Conservation (phyloP, 2,113 vertebrate species). For the Cinclus cinclus region DNA sequence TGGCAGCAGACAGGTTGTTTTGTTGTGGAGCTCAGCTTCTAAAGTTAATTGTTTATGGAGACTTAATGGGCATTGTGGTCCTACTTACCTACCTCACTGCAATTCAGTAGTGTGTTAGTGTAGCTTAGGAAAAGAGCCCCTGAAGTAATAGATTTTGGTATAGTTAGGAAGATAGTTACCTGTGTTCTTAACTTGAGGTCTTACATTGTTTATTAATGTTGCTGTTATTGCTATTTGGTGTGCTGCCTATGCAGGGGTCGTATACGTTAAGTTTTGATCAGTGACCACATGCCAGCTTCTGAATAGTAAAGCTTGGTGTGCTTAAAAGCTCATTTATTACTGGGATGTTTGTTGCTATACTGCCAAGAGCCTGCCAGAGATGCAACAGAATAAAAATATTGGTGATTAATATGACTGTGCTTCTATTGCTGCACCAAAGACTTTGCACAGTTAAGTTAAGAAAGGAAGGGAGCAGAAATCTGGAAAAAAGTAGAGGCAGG, state of each 20-base stretch:
- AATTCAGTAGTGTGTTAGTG: not conserved
- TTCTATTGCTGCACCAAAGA: not conserved
- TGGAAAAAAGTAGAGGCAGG: not conserved
- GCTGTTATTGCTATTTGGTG: not conserved
- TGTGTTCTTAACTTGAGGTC: not conserved
- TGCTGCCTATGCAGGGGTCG: not conserved
- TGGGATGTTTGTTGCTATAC: not conserved
- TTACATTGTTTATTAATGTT: not conserved
- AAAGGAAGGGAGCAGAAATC: not conserved
- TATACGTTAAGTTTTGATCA: constrained; percentile 4
- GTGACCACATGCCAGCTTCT: not conserved
- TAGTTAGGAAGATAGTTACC: not conserved
- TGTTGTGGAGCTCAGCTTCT: not conserved
- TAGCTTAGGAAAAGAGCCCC: not conserved
- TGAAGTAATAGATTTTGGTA: constrained; percentile 4
- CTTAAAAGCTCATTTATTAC: constrained; percentile 41
- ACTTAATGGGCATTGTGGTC: constrained; percentile 23
- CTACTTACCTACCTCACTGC: not conserved
- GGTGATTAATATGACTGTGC: constrained; percentile 4
- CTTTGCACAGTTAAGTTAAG: not conserved
- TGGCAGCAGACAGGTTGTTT: constrained; percentile 32
- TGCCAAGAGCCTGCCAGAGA: constrained; percentile 7
- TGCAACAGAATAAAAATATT: constrained; percentile 4
- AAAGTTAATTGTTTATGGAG: constrained; percentile 54
- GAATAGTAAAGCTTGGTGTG: constrained; percentile 2